Base-by-base conservation (phyloP, 2,888 invertebrate species). In the Diplolepis rosae region DNA sequence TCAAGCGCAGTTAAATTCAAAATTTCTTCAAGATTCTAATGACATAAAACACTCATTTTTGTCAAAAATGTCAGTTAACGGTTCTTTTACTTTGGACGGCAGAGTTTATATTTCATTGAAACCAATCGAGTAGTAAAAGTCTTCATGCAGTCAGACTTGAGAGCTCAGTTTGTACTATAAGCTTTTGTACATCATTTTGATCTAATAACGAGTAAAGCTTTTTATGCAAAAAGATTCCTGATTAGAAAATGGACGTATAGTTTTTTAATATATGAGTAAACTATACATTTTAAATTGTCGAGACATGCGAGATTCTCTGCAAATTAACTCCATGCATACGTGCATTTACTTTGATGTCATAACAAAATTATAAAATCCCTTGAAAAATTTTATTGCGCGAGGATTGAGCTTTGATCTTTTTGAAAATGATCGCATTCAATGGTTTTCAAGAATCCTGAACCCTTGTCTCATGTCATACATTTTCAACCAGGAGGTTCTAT, bases 401-500 rank as follows among this genome's bases (percentile, higher is more conserved):
- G 4, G 48, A 48, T 52, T 15, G n/a, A 15, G 52, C 52, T 52
- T 52, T 52, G 15, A 52, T 30, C 7, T 7, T 9, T 52, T 30
- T 27, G n/a, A 28, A n/a, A 27, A 32, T 22, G 18, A 54, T 30
- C 4, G 30, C 52, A 9, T 32, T 54, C 54, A 54, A 54, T 54
- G 54, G 32, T 54, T 7, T 11, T 32, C 9, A 54, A 30, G 15
- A 48, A 4, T 48, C 18, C 48, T 48, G 48, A 48, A 1, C 22
- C 15, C 30, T 54, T 32, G 4, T 18, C 32, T 18, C 11, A 32
- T 11, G 54, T 32, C 18, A 54, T 52, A 28, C 28, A 27, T 27
- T 54, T 32, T 13, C 18, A 4, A 28, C 9, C 54, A 54, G 18
- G 54, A 32, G 32, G 32, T 54, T 66, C 72, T 61, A 54, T 72